Percentiles rank a stretch among this genome's conserved stretches.
Evolutionary conservation across 2,797 vertebrate genomes (phyloP).

Genomic region (Tapera naevia): DNA sequence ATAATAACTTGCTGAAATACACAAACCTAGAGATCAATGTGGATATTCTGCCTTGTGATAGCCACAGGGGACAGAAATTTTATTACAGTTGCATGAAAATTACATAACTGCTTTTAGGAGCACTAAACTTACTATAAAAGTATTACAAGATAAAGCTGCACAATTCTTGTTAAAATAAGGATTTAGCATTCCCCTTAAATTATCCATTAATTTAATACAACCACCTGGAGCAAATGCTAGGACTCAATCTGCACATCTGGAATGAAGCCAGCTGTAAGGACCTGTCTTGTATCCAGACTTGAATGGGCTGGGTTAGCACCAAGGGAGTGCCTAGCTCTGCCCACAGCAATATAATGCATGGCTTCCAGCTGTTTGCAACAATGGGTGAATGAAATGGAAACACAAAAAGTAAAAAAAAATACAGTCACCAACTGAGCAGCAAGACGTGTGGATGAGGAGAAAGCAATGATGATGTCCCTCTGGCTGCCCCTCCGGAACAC

Average conservation of each 20-base stretch:
- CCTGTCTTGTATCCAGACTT: neutral
- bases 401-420: neutral
- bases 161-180: neutral
- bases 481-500: accelerated
- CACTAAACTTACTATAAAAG: neutral
- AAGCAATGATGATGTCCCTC: neutral
- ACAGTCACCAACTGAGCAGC: neutral
- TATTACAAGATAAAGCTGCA: neutral
- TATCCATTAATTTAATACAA: neutral
- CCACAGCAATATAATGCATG: neutral
- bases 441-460: neutral
- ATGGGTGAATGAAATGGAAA: neutral
- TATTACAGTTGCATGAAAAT: neutral
- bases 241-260: neutral
- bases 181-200: neutral
- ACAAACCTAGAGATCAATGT: neutral
- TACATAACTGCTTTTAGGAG: neutral
- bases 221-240: neutral
- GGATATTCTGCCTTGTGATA: neutral
- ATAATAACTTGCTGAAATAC: neutral
- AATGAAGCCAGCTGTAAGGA: neutral
- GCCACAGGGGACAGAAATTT: neutral
- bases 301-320: neutral
- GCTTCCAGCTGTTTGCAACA: neutral
- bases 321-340: neutral